Evolutionary conservation across 1,140 invertebrate genomes (phyloP), one percentile per base, ranked within the genome.

Genomic region (Lepidotrigona ventralis): DNA sequence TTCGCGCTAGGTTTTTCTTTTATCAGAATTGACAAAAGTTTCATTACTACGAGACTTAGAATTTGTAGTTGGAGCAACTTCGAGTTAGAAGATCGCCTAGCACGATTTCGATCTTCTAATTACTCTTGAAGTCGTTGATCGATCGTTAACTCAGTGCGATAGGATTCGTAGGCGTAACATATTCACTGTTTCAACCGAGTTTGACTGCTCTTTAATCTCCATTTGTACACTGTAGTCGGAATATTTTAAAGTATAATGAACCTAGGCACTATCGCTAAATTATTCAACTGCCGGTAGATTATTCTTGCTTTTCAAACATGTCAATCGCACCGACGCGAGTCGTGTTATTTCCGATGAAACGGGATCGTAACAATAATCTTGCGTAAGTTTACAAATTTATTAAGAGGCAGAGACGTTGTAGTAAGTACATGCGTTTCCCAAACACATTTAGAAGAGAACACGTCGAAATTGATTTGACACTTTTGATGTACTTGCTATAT

Each of bases 241-340:
- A 78, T 78, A 78, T 78, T 68, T 68, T 68, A 54, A 68, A 78
- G n/a, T 54, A 33, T 78, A 78, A 68, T n/a, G 63, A 78, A 64
- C 46, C 14, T 60, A 11, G 19, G 8, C 26, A 23, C 53, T 53
- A 66, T 77, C 75, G 63, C 9, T 29, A 29, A 77, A 68, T 77
- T 77, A 77, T 77, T 78, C 63, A 78, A 17, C 60, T n/a, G 3
- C 12, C 23, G 17, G 26, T 29, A 11, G 26, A 23, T 64, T 53
- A 66, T 77, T 77, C 46, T 51, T 23, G 63, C 17, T 19, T 54
- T 23, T 78, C 39, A n/a, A 75, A 60, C 72, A 0, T 60, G 53
- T 23, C 29, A 39, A 4, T n/a, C 29, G 23, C 9, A 15, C 1
- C 23, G 15, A 26, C 17, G 56, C 21, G n/a, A 14, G 12, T 39